phyloP scores from a whole-genome alignment of 1,140 invertebrate genomes.

The Mya arenaria region DNA sequence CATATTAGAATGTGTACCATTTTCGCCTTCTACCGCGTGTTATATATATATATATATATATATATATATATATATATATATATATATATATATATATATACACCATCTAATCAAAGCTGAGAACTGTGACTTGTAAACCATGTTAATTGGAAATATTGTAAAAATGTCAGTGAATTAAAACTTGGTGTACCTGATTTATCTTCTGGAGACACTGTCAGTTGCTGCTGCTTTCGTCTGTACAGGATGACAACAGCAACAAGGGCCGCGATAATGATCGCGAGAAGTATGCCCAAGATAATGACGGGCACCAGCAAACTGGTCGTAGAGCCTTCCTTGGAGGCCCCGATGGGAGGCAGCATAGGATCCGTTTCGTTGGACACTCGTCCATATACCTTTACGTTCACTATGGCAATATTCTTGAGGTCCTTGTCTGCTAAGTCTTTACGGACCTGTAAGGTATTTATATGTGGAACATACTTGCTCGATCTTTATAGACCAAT shows the following conservation, averaged over 20 bases:
- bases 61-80: too few relatives aligned
- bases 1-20: too few relatives aligned
- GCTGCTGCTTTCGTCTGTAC: background rate
- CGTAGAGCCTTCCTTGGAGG: background rate
- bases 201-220: slow-evolving; percentile 35
- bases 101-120: too few relatives aligned
- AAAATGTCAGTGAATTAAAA: too few relatives aligned
- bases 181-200: slow-evolving; percentile 22
- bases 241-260: slow-evolving; percentile 15
- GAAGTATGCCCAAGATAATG: slow-evolving; percentile 14
- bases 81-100: too few relatives aligned
- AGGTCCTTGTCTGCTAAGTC: slow-evolving; percentile 1
- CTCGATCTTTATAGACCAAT: background rate
- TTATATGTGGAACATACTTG: background rate
- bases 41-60: too few relatives aligned
- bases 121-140: too few relatives aligned
- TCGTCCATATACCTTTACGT: slow-evolving; percentile 13
- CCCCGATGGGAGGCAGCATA: background rate
- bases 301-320: slow-evolving; percentile 23
- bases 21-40: too few relatives aligned
- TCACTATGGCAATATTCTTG: slow-evolving; percentile 23
- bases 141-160: too few relatives aligned
- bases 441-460: slow-evolving; percentile 23
- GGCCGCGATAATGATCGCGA: slow-evolving; percentile 6
- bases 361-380: slow-evolving; percentile 2